These are phyloP conservation scores for Caradrina clavipalpis DNA, from an alignment of 2,888 invertebrate genomes.

Conservation along the genomic window DNA sequence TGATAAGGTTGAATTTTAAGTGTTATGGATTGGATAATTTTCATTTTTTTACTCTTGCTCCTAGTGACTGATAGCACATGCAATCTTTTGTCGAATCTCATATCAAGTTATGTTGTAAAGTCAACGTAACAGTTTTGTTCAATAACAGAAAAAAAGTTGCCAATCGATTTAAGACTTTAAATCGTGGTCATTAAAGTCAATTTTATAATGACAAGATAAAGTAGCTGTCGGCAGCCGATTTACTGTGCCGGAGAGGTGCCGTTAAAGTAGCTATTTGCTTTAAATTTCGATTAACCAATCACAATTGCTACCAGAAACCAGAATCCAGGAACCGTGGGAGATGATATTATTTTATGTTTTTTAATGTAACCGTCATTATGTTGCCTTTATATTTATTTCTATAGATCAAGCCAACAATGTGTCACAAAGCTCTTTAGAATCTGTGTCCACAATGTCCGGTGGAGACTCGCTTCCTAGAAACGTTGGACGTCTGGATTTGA, in stretches of 20 bases:
- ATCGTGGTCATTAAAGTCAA: neutral
- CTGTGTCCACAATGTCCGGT: slow-evolving; percentile 93
- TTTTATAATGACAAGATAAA: too few species aligned
- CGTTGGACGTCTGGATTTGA: slow-evolving; percentile 81
- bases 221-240: neutral
- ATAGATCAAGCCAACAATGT: slow-evolving; percentile 93
- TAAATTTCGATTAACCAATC: neutral
- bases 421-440: slow-evolving; percentile 95
- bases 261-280: neutral
- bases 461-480: slow-evolving; percentile 88
- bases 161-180: neutral
- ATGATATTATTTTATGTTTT: neutral
- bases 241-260: neutral
- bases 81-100: too few species aligned
- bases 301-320: too few species aligned
- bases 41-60: neutral
- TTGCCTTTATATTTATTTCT: neutral
- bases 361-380: neutral
- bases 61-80: too few species aligned
- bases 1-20: neutral
- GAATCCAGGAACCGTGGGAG: too few species aligned
- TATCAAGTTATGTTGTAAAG: neutral
- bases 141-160: neutral
- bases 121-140: neutral
- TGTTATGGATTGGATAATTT: neutral